Conservation (phyloP, 2,888 invertebrate genomes). For the Mechanitis mazaeus region DNA sequence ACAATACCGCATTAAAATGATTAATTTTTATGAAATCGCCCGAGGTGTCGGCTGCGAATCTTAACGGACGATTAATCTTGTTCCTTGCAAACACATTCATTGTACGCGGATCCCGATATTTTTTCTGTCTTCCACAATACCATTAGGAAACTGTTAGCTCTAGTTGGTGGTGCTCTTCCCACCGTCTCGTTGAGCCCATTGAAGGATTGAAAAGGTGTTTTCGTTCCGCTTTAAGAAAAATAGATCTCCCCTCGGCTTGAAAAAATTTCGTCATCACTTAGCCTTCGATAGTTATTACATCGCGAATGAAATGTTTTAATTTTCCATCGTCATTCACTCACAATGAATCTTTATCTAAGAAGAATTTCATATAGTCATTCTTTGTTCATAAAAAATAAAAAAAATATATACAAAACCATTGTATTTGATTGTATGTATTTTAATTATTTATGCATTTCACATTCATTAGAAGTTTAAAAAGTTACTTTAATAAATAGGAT, state of each 20-base stretch:
- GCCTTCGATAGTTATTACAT: constrained; percentile 73
- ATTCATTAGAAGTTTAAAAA: neutral
- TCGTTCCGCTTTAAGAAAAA: constrained; percentile 67
- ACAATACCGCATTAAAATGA: constrained; percentile 75
- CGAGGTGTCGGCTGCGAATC: constrained; percentile 51
- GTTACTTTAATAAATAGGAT: too few relatives aligned
- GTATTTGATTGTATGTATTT: constrained; percentile 9
- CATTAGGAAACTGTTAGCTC: constrained; percentile 73
- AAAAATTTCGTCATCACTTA: constrained; percentile 69
- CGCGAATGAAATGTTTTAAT: constrained; percentile 70
- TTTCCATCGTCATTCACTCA: constrained; percentile 69
- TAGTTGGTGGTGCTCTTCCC: constrained; percentile 66
- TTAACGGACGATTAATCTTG: constrained; percentile 72
- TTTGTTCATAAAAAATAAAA: constrained; percentile 52
- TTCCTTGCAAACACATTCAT: constrained; percentile 62
- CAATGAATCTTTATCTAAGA: constrained; percentile 55
- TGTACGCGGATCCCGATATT: constrained; percentile 67
- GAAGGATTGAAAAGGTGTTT: constrained; percentile 77
- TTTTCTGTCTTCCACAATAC: constrained; percentile 73
- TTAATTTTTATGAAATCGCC: constrained; percentile 67
- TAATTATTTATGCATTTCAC: neutral
- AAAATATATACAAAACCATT: constrained; percentile 1
- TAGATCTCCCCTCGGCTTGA: constrained; percentile 69
- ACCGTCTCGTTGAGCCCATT: constrained; percentile 64
- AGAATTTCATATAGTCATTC: constrained; percentile 67